Evolutionary conservation across 2,113 vertebrate species (phyloP), one percentile per base, ranked within the genome.

Genomic region (Brachyhypopomus gauderio): DNA sequence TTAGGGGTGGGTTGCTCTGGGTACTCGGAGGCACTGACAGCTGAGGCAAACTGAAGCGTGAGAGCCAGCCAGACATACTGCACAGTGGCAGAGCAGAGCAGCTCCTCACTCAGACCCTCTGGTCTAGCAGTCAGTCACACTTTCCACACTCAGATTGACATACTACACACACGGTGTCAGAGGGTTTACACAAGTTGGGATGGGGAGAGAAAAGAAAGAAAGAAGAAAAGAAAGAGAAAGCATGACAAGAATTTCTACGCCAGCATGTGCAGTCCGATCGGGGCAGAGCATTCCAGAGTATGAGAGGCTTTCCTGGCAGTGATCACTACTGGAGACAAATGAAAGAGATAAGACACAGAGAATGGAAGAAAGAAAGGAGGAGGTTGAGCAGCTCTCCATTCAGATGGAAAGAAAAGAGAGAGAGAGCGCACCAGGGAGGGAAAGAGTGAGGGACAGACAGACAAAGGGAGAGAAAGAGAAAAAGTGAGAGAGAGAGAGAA

Each of bases 331-430:
- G 56, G n/a, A n/a, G 5, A 23, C 16, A 20, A n/a, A 38, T 22
- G 20, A 22, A 4, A 4, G 34, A 56, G 55, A 73, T 6, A 27
- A 73, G 19, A 73, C 12, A 58, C 9, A 9, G 16, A 1, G 38
- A 72, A 84, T 86, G 88, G 88, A 89, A 89, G 60, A 82, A 6
- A 0, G 83, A 79, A 75, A 55, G 70, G 76, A 69, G 55, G 71
- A 85, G 87, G 72, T 79, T 12, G 0, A 82, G 83, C 69, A 67
- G 73, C 75, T 75, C 79, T 84, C 73, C 81, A 73, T 75, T 82
- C 77, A 85, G 80, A 64, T 38, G 16, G 22, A 79, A 27, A 23
- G 4, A n/a, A 67, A 20, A 17, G 66, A 79, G 17, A 71, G 56
- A 71, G 27, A 41, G 20, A 38, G n/a, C 22, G 14, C 25, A 25